Evolutionary conservation across 2,797 vertebrate genomes (phyloP).

Genomic region (Takifugu rubripes): DNA sequence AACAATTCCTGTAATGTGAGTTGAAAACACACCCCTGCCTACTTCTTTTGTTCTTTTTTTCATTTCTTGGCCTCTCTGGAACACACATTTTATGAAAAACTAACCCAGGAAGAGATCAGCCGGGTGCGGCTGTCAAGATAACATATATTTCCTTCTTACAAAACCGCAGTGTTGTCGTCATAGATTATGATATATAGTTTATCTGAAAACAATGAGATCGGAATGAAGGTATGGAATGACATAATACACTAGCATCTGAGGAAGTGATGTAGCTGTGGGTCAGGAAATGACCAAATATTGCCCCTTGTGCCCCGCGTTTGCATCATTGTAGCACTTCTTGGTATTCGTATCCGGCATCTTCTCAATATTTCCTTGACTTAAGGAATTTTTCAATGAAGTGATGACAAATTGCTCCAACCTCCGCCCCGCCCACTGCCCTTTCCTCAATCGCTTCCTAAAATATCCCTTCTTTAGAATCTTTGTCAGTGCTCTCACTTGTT

Average conservation of each 20-base stretch:
- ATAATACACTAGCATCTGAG: slow-evolving; percentile 54
- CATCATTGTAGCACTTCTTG: slow-evolving; percentile 70
- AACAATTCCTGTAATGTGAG: no score
- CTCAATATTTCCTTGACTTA: slow-evolving; percentile 62
- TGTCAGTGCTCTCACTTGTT: slow-evolving; percentile 13
- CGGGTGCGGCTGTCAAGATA: not conserved
- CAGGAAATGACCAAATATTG: slow-evolving; percentile 73
- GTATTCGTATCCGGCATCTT: slow-evolving; percentile 65
- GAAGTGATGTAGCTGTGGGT: slow-evolving; percentile 57
- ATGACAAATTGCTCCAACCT: slow-evolving; percentile 18
- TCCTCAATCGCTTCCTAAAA: slow-evolving; percentile 11
- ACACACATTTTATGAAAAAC: no score
- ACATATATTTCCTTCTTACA: no score
- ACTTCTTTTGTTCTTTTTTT: no score
- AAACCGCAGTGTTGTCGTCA: not conserved
- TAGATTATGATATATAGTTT: slow-evolving; percentile 3
- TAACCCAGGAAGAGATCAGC: not conserved
- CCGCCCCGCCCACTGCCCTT: slow-evolving; percentile 5
- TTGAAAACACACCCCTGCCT: no score
- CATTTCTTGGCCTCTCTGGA: no score
- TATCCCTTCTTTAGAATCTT: slow-evolving; percentile 17
- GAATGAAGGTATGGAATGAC: slow-evolving; percentile 45
- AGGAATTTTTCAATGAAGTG: slow-evolving; percentile 29
- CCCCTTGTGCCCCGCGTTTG: slow-evolving; percentile 39
- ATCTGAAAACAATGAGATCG: slow-evolving; percentile 25